Evolutionary conservation across 2,113 vertebrate genomes (phyloP), one percentile per base, ranked within the genome.

Genomic region (Ursus arctos): DNA sequence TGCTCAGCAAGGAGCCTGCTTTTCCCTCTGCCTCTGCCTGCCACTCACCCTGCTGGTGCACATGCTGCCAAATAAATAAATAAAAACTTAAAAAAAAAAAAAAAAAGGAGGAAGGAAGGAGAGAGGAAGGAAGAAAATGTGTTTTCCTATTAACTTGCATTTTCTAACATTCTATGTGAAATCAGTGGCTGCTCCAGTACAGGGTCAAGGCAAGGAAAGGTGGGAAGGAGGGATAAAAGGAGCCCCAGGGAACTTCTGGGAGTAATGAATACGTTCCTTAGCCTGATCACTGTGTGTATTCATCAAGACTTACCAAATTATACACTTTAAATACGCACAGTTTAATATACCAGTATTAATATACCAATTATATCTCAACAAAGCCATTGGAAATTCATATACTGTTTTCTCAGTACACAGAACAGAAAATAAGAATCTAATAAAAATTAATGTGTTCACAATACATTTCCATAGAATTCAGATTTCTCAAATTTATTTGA

Each of bases 351-450:
- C 33, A 67, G 7, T 67, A 18, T n/a, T 69, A 69, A 18, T 19
- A 79, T 8, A 53, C 1, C 31, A 95, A 77, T 49, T 91, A 69
- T 49, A 90, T 83, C 47, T 87, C 55, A 94, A 81, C 74, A 94
- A 91, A 79, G n/a, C 8, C 88, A 24, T 83, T n/a, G 92, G 15
- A 83, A 83, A 77, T 69, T 83, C 22, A 43, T 43, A 93, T 1
- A 49, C 40, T 74, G n/a, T 74, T 87, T 88, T 81, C 63, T 94
- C 31, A 92, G 31, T 47, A 94, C 12, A 96, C 22, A 83, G 31
- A 96, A 91, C 40, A 31, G 43, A 55, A 97, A 80, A 33, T 61
- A 96, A 85, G 6, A 91, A 86, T 31, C 51, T 85, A 77, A 94
- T 4, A 84, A 82, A 97, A 89, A 55, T 61, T 36, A 83, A 43